Evolutionary conservation across 1,140 invertebrate species (phyloP).

Genomic region (Myzus persicae): DNA sequence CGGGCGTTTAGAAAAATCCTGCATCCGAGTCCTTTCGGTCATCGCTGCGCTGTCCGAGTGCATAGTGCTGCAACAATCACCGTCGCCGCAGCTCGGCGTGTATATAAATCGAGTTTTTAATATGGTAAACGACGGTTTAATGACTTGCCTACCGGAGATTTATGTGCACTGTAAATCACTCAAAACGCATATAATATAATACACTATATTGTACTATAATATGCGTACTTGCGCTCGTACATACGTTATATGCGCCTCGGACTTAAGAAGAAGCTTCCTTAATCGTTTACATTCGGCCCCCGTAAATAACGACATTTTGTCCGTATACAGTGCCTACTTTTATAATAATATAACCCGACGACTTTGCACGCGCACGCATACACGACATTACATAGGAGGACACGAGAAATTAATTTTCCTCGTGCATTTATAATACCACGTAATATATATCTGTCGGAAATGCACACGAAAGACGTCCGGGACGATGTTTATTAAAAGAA

Average conservation of each 20-base stretch:
- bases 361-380: too few relatives aligned
- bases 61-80: not conserved
- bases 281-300: not conserved
- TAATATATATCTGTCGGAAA: not conserved
- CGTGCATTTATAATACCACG: not conserved
- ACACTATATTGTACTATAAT: too few relatives aligned
- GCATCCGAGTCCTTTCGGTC: not conserved
- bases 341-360: not conserved
- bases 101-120: constrained; percentile 29
- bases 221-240: not conserved
- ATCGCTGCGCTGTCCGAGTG: not conserved
- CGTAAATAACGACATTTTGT: constrained; percentile 26
- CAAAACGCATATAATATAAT: not conserved
- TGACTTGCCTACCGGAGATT: not conserved
- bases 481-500: not conserved
- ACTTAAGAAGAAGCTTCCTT: constrained; percentile 36
- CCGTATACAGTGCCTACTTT: not conserved
- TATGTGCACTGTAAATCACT: constrained; percentile 27
- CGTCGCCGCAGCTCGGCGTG: too few relatives aligned
- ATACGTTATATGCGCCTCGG: not conserved
- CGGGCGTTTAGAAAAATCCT: not conserved
- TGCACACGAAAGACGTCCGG: not conserved
- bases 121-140: constrained; percentile 48
- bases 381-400: not conserved
- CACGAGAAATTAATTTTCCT: not conserved